phyloP scores from a whole-genome alignment of 2,888 invertebrate species.

The Periphyllus acericola region DNA sequence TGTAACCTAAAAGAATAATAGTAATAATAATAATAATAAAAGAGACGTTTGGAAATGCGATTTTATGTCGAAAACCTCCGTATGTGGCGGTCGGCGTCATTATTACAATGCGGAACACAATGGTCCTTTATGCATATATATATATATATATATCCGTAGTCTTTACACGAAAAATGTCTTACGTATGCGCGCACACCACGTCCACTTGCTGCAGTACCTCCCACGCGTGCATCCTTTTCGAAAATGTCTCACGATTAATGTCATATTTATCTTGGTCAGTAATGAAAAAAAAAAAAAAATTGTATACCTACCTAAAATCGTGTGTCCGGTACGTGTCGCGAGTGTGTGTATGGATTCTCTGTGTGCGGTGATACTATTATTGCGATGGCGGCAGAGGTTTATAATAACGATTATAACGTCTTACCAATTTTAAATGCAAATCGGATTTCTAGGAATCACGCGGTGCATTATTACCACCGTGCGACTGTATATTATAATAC shows the following conservation, averaged over 20 bases:
- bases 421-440: slow-evolving; percentile 58
- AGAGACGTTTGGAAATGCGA: slow-evolving; percentile 34
- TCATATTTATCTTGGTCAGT: not conserved
- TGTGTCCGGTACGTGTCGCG: slow-evolving; percentile 22
- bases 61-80: slow-evolving; percentile 23
- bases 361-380: not conserved
- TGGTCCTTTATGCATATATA: too few species aligned
- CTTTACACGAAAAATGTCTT: not conserved
- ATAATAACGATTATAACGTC: slow-evolving; percentile 33
- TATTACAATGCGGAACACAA: not conserved
- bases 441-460: slow-evolving; percentile 34
- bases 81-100: not conserved
- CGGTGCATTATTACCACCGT: slow-evolving; percentile 4
- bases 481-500: not conserved
- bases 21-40: slow-evolving; percentile 7
- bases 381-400: not conserved
- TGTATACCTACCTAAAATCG: not conserved
- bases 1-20: slow-evolving; percentile 20
- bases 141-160: not conserved
- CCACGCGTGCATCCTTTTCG: slow-evolving; percentile 9
- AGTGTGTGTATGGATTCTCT: not conserved
- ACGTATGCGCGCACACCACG: not conserved
- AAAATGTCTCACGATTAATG: slow-evolving; percentile 40
- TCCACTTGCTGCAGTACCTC: not conserved
- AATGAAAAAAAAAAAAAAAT: not conserved